Base-by-base conservation (phyloP, 2,113 vertebrate genomes). In the Macquaria ambigua region DNA sequence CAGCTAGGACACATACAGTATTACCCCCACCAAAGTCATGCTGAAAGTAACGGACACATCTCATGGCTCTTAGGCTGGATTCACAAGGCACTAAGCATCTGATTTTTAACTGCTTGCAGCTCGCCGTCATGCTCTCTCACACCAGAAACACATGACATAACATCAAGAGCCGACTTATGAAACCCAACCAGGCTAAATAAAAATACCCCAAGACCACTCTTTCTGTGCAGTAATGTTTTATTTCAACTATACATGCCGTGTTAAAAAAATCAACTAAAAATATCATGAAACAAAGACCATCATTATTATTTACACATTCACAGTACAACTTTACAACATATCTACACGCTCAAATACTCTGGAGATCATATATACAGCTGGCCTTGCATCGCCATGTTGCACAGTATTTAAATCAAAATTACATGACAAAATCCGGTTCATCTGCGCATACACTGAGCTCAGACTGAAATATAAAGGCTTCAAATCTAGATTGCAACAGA, bases 241-340 rank as follows among this genome's bases (percentile, higher is more conserved):
- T 98, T 99, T 98, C 95, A 96, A 97, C 97, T 98, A 97, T 99
- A 99, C 98, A 99, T 99, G 98, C 98, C 91, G 97, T 98, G 98
- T 99, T 98, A 99, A 98, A 99, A 87, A 97, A 95, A 93, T 87
- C 84, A 92, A 95, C 90, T 91, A 93, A 93, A 92, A 92, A 91
- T 91, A 89, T 94, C 84, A 91, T 93, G 87, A 97, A 97, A 95
- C 96, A 97, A 97, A 90, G 85, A 93, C 96, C 96, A 93, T 96
- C 95, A 93, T 96, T 92, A 97, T 96, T 99, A 99, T 99, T 98
- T 99, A 99, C 98, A 99, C 97, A 96, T 98, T 98, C 98, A 99
- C 98, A 99, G 97, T 98, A 99, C 98, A 98, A 96, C 96, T 98
- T 97, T 98, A 97, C 96, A 98, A 97, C 96, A 95, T 98, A 97